Conservation (phyloP, 1,140 invertebrate genomes). For the Trichomalopsis sarcophagae region DNA sequence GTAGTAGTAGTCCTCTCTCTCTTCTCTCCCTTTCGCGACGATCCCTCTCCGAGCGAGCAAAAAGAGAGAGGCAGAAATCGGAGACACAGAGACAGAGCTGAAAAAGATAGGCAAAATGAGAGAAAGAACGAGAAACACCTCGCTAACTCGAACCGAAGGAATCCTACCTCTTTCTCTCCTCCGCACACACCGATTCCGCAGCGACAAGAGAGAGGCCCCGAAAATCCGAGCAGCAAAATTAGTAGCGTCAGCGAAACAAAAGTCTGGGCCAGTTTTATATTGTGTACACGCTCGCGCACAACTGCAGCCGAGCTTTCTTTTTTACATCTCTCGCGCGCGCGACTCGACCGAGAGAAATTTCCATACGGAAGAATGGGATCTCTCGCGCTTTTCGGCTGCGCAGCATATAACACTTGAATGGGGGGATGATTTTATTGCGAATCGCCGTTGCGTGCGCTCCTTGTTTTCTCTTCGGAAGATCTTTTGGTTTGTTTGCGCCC, state of each 20-base stretch:
- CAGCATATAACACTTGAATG: conserved; percentile 8
- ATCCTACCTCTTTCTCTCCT: background rate
- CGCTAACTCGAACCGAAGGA: background rate
- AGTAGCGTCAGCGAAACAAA: conserved; percentile 58
- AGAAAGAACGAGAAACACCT: background rate
- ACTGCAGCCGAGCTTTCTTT: background rate
- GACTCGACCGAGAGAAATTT: conserved; percentile 17
- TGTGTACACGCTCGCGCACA: background rate
- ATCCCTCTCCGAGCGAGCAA: conserved; percentile 60
- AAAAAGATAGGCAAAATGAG: conserved; percentile 18
- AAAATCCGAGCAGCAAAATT: conserved; percentile 53
- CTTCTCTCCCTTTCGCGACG: conserved; percentile 66
- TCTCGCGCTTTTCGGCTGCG: background rate
- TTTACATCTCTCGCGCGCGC: background rate
- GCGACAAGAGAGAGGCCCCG: conserved; percentile 51
- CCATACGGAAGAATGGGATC: conserved; percentile 48
- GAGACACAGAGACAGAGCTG: background rate
- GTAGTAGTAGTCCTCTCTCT: conserved; percentile 45
- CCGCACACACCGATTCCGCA: background rate
- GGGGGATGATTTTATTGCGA: conserved; percentile 46
- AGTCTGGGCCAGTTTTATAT: conserved; percentile 54
- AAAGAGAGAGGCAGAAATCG: background rate
- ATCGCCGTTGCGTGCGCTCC: background rate
- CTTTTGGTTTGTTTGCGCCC: conserved; percentile 23
- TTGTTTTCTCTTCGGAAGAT: conserved; percentile 20